Evolutionary conservation across 2,888 invertebrate genomes (phyloP), one percentile per base, ranked within the genome.

Genomic region (Fragum fragum): DNA sequence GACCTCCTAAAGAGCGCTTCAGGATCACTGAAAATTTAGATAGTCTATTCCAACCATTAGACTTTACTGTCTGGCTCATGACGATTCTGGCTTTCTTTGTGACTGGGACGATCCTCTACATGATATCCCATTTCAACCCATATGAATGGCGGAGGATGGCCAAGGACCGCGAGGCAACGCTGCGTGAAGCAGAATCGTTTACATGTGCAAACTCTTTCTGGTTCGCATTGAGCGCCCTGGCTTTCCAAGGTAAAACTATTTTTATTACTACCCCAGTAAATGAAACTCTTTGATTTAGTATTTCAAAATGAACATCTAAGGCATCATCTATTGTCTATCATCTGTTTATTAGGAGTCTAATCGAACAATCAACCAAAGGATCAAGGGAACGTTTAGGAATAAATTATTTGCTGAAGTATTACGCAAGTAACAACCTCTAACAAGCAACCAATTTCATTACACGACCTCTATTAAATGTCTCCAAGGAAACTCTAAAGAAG

Each of bases 141-240:
- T 91, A 91, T 69, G 92, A 91, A 73, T 92, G 92, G 92, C 80
- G 92, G 28, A 81, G 88, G 18, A 88, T 92, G 89, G 80, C 87
- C 18, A 87, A 85, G 57, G 91, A 91, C 73, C 80, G 87, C n/a
- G 88, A 90, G 73, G 91, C 92, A 14, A 90, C 89, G 0, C 28
- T 88, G 0, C 80, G 92, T 21, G 92, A 92, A 72, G 89, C 86
- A 0, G 92, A 92, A 71, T 91, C 92, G 0, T 92, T 92, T 78
- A 90, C 90, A 1, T 92, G 92, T 52, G 74, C 88, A 55, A 92
- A 92, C 83, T 86, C 90, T 1, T 92, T 91, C 79, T 92, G 91
- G 91, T 92, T 92, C 69, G 81, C 87, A 0, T 69, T 91, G 36
- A 90, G 91, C 74, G 84, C 91, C 2, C 32, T 88, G 28, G 73